Conservation (phyloP, 1,140 invertebrate species). For the Anthonomus grandis region DNA sequence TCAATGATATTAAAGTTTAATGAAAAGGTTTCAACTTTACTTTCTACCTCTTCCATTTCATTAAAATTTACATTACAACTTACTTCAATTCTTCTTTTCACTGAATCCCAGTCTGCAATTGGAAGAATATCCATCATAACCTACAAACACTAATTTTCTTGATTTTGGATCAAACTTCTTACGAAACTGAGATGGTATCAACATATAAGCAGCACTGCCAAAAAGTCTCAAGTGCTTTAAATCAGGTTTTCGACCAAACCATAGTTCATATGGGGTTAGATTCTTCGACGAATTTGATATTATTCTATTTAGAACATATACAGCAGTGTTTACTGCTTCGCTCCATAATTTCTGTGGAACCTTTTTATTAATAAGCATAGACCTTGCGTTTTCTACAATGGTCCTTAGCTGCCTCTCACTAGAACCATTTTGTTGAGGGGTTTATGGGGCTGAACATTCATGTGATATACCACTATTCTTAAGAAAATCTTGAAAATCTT, state of each 20-base stretch:
- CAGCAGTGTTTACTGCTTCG: conserved; percentile 49
- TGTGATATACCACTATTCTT: conserved; percentile 28
- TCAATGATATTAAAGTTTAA: too few species aligned
- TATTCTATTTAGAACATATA: conserved; percentile 34
- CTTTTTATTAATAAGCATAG: conserved; percentile 45
- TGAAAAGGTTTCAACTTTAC: too few species aligned
- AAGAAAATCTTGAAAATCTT: too few species aligned
- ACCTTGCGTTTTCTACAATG: conserved; percentile 40
- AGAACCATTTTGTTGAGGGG: conserved; percentile 48
- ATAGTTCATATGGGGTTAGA: conserved; percentile 4
- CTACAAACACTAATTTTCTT: conserved; percentile 26
- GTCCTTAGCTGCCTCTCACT: conserved; percentile 47
- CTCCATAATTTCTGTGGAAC: conserved; percentile 49
- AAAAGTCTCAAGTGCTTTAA: conserved; percentile 35
- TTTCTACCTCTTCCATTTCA: too few species aligned
- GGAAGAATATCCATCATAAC: conserved; percentile 19
- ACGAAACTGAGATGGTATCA: conserved; percentile 25
- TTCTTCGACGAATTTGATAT: conserved; percentile 24
- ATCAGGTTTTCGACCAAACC: conserved; percentile 30
- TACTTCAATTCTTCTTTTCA: conserved; percentile 31
- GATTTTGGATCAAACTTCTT: conserved; percentile 22
- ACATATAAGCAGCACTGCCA: conserved; percentile 34
- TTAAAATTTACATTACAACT: conserved; percentile 41
- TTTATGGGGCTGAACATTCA: conserved; percentile 34
- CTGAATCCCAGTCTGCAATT: conserved; percentile 27